Percentiles rank a stretch among this genome's conserved stretches.
These are phyloP conservation scores for Phalangium opilio DNA, from an alignment of 2,888 invertebrate genomes.

Conservation along the genomic window DNA sequence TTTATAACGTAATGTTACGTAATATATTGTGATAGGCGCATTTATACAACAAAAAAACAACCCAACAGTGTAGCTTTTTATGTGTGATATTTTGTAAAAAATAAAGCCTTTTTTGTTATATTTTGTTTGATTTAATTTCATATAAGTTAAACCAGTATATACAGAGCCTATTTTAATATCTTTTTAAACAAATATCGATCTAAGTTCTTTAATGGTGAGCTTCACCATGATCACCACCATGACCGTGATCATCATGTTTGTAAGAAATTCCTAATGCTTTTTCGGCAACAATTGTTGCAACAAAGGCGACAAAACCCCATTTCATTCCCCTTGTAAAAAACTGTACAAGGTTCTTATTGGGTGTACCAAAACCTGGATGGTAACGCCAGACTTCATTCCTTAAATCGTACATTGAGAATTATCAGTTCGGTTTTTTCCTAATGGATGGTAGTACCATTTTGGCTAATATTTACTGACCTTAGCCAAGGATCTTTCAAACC, in stretches of 20 bases:
- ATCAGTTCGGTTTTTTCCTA: too few relatives aligned
- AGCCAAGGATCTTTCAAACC: slow-evolving; percentile 76
- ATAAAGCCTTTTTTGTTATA: background rate
- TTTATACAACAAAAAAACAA: background rate
- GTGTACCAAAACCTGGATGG: background rate
- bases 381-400: slow-evolving; percentile 1
- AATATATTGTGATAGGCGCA: background rate
- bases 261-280: slow-evolving; percentile 1
- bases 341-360: background rate
- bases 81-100: slow-evolving; percentile 2
- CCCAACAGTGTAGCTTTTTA: background rate
- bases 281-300: background rate
- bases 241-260: background rate
- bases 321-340: background rate
- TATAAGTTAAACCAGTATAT: too few relatives aligned
- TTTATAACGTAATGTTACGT: background rate
- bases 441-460: too few relatives aligned
- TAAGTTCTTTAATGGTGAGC: background rate
- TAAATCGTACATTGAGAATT: too few relatives aligned
- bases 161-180: too few relatives aligned
- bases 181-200: too few relatives aligned
- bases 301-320: background rate
- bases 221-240: background rate
- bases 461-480: slow-evolving; percentile 41
- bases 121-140: too few relatives aligned